Evolutionary conservation across 1,140 invertebrate genomes (phyloP), one percentile per base, ranked within the genome.

Genomic region (Spodoptera frugiperda): DNA sequence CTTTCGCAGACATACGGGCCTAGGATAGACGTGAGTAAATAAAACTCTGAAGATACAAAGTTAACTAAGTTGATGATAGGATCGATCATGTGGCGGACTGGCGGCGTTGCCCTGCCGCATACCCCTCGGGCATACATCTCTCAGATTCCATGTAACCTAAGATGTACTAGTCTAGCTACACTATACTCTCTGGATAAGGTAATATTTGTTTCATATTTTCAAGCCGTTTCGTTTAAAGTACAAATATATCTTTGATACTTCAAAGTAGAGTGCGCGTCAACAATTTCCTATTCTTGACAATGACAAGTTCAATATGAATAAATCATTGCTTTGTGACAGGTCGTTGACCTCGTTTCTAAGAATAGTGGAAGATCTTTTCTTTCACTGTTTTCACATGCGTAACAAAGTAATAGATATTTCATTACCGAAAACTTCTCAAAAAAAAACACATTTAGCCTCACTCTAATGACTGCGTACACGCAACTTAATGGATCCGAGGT

Each of bases 81-180:
- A 71, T 71, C 68, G 68, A 71, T 71, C 68, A 71, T 55, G 14
- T 25, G 51, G 44, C 21, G 44, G 53, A 51, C 51, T 44, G 51
- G 44, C 21, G 44, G 53, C 68, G 68, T 44, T 55, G 67, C 25
- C 51, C 33, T 21, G 68, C 68, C 68, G 51, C 53, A 71, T 55
- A 17, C 68, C 68, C 53, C 68, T 71, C n/a, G 68, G 68, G 68
- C 51, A 71, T 44, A 71, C 68, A 33, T 71, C 68, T 71, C 68
- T 55, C 15, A 46, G 61, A 65, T 65, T 44, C 61, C 61, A 65
- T 21, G 15, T 65, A 46, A 48, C 57, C 33, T 61, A 12, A 55
- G 55, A 39, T 59, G 33, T 30, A 15, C 55, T 59, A 61, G 57
- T 61, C 57, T 61, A 39, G 57, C n/a, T 39, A 39, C 17, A 61